A percentile compares a stretch with the other conserved stretches of the same genome.
phyloP scores from a whole-genome alignment of 2,888 invertebrate genomes.

The Athripsodes cinereus region DNA sequence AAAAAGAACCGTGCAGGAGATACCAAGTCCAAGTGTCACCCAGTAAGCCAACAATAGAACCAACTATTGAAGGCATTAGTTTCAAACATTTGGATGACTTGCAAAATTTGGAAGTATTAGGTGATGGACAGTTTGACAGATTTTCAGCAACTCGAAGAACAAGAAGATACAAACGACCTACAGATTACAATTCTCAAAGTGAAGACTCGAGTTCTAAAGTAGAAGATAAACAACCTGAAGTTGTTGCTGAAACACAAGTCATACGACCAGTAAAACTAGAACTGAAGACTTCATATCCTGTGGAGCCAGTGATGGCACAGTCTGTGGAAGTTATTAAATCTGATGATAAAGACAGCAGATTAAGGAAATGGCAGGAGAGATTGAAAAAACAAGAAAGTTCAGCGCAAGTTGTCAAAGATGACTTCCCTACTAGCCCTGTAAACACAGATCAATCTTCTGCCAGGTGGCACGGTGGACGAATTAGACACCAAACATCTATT shows the following conservation, averaged over 20 bases:
- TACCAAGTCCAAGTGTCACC: slow-evolving; percentile 34
- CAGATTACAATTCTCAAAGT: slow-evolving; percentile 53
- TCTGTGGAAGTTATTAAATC: slow-evolving; percentile 37
- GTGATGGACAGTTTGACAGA: slow-evolving; percentile 78
- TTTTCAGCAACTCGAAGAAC: slow-evolving; percentile 78
- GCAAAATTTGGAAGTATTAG: slow-evolving; percentile 45
- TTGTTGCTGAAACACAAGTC: slow-evolving; percentile 51
- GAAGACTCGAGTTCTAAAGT: slow-evolving; percentile 44
- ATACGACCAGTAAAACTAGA: slow-evolving; percentile 48
- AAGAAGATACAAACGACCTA: slow-evolving; percentile 66
- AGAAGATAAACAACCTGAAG: slow-evolving; percentile 39
- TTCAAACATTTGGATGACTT: slow-evolving; percentile 34
- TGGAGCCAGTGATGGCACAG: slow-evolving; percentile 39
- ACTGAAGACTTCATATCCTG: slow-evolving; percentile 48
- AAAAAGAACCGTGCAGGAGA: slow-evolving; percentile 54
- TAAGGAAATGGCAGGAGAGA: slow-evolving; percentile 67
- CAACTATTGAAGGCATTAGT: slow-evolving; percentile 41
- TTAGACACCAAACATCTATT: slow-evolving; percentile 62
- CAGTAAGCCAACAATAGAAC: slow-evolving; percentile 36
- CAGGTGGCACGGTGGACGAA: slow-evolving; percentile 42
- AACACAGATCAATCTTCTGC: slow-evolving; percentile 32
- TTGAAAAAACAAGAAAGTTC: slow-evolving; percentile 39
- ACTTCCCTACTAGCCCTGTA: slow-evolving; percentile 6
- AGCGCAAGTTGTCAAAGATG: slow-evolving; percentile 31
- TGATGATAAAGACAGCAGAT: slow-evolving; percentile 53